Evolutionary conservation across 2,888 invertebrate species (phyloP).

Genomic region (Xylocampa areola): DNA sequence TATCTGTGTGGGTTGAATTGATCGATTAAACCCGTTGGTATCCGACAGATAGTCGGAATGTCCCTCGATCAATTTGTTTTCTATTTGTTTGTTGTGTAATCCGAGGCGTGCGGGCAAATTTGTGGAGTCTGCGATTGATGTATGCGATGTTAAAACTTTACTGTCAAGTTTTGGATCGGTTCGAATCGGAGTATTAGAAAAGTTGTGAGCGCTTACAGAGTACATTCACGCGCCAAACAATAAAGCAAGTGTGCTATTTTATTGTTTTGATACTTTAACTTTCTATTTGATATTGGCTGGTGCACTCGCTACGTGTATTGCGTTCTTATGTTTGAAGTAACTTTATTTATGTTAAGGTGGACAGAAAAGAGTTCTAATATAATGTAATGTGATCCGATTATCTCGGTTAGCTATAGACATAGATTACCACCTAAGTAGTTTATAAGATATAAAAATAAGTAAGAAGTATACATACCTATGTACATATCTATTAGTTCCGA

Average conservation of each 20-base stretch:
- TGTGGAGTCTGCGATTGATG: slow-evolving; percentile 59
- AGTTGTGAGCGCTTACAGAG: slow-evolving; percentile 51
- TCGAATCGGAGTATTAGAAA: slow-evolving; percentile 49
- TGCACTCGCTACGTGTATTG: slow-evolving; percentile 41
- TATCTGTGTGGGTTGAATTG: slow-evolving; percentile 55
- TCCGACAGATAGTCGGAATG: slow-evolving; percentile 52
- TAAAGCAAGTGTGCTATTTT: slow-evolving; percentile 49
- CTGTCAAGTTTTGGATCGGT: slow-evolving; percentile 35
- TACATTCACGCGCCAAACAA: slow-evolving; percentile 55
- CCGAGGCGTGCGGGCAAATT: slow-evolving; percentile 59
- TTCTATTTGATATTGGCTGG: slow-evolving; percentile 50
- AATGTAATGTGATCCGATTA: too few relatives aligned
- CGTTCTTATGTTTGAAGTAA: slow-evolving; percentile 21
- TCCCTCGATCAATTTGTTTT: slow-evolving; percentile 55
- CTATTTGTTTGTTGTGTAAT: slow-evolving; percentile 69
- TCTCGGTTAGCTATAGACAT: too few relatives aligned
- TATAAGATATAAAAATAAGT: too few relatives aligned
- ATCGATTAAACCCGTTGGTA: slow-evolving; percentile 41
- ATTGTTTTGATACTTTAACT: slow-evolving; percentile 55
- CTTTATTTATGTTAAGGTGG: background rate
- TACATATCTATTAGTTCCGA: background rate
- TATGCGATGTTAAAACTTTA: slow-evolving; percentile 54
- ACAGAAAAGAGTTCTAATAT: slow-evolving; percentile 17
- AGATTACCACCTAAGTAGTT: too few relatives aligned
- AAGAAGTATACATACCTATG: too few relatives aligned